Evolutionary conservation across 2,797 vertebrate genomes (phyloP), one percentile per base, ranked within the genome.

Genomic region (Spinibarbus caldwelli): DNA sequence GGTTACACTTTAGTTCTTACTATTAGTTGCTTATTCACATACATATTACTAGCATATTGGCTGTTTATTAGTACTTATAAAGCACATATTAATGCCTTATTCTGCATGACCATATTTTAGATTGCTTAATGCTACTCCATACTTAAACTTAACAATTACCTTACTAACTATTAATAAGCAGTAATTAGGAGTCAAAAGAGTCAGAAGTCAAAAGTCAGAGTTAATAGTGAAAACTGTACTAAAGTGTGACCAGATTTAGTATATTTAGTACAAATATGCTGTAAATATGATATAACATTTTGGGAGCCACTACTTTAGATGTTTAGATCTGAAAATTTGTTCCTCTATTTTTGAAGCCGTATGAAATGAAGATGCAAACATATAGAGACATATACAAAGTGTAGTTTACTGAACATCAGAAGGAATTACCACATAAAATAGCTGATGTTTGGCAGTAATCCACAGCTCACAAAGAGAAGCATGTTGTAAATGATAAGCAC

Each of bases 381-480:
- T 19, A 45, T 45, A 54, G 17, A 29, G 29, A 34, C n/a, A n/a
- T n/a, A n/a, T n/a, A 34, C 15, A 76, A 76, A 21, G 15, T 41
- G 76, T 64, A 8, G 15, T 68, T 77, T 43, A 49, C 36, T 38
- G 34, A 84, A 84, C 49, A 78, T 70, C 45, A 36, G 2, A 70
- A n/a, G 17, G 47, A n/a, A 68, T 67, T 38, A 23, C 3, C 12
- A 34, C 47, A 73, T 8, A 47, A 34, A 34, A 12, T n/a, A 47
- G 62, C 31, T 23, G 0, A 54, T n/a, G 41, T 68, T 70, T 78
- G 64, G 23, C 47, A 78, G 2, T 34, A 59, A 84, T 78, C 64
- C 59, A 49, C 72, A 31, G 57, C 71, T 83, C 57, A 49, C 71
- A 83, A 38, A 73, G 38, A 82, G 54, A 31, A 38, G 57, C 10